Base-by-base conservation (phyloP, 2,113 vertebrate species). In the Leptocoma aspasia region DNA sequence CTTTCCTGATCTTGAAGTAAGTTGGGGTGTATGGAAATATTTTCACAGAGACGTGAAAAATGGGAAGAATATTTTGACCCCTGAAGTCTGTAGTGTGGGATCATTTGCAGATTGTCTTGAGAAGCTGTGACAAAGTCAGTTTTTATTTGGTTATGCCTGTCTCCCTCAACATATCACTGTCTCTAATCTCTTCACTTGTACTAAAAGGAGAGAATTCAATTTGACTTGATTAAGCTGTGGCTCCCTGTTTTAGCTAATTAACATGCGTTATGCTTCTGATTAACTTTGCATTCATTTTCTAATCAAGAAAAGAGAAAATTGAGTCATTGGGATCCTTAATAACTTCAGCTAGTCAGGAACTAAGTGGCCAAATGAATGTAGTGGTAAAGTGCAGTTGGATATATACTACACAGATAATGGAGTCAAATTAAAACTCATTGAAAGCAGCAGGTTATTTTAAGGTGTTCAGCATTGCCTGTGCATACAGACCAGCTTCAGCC, bases 201-300 rank as follows among this genome's bases (percentile, higher is more conserved):
- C 84, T 80, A 63, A 86, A 88, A 88, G 21, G 27, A 76, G 69
- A 83, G 30, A 66, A 72, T 93, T 93, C 45, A 90, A 15, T 95
- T 97, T 94, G 76, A 44, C 72, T 73, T 96, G 80, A 96, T 96
- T 90, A 95, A 93, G 57, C 60, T 64, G 69, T 82, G 72, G 12
- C 76, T 94, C 75, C 57, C 35, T 70, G 60, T 30, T 90, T 86
- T 78, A 81, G 52, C 44, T 90, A 68, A 94, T 96, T 94, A 95
- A 64, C 82, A 71, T 68, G 44, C 17, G 39, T 89, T 84, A 90
- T 57, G 31, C 44, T 92, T 78, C 88, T 95, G 72, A 93, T 96
- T 95, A 93, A 83, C 82, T 93, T 81, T 89, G 90, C 92, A 95
- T 97, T 95, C 47, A 82, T 97, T 96, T 96, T 90, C 92, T 93